Evolutionary conservation across 2,797 vertebrate species (phyloP).

Genomic region (Cichlasoma orientale): DNA sequence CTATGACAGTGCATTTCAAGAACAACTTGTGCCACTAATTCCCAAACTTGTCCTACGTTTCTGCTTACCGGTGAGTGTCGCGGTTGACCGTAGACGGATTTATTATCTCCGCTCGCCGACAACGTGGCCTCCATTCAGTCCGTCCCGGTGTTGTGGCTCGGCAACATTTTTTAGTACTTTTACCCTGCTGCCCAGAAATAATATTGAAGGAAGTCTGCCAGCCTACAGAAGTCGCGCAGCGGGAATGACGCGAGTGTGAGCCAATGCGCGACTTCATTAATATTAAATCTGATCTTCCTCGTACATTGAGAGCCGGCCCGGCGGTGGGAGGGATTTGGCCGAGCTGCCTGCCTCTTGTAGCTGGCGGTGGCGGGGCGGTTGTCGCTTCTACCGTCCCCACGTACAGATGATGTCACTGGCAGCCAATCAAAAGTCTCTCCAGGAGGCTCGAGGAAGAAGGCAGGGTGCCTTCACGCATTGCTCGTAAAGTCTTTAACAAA

Average conservation of each 20-base stretch:
- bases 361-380: slow-evolving; percentile 24
- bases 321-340: slow-evolving; percentile 57
- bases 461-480: slow-evolving; percentile 48
- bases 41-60: slow-evolving; percentile 64
- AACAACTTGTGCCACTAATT: slow-evolving; percentile 50
- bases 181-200: slow-evolving; percentile 85
- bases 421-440: slow-evolving; percentile 85
- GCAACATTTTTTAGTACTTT: slow-evolving; percentile 89
- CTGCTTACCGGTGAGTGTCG: slow-evolving; percentile 67
- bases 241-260: slow-evolving; percentile 70
- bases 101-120: slow-evolving; percentile 58
- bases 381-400: slow-evolving; percentile 50
- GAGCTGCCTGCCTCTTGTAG: slow-evolving; percentile 62
- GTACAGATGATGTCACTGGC: slow-evolving; percentile 90
- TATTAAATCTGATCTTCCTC: slow-evolving; percentile 56
- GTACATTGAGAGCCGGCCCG: slow-evolving; percentile 65
- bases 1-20: slow-evolving; percentile 48
- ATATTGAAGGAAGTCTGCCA: slow-evolving; percentile 79
- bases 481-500: slow-evolving; percentile 25
- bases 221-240: slow-evolving; percentile 71
- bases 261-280: slow-evolving; percentile 82
- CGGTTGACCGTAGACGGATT: slow-evolving; percentile 55
- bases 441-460: slow-evolving; percentile 70
- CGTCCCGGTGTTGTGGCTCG: slow-evolving; percentile 81
- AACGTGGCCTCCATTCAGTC: slow-evolving; percentile 81